Percentiles rank a stretch among this genome's conserved stretches.
phyloP scores from a whole-genome alignment of 2,797 vertebrate genomes.

The Cynopterus sphinx region DNA sequence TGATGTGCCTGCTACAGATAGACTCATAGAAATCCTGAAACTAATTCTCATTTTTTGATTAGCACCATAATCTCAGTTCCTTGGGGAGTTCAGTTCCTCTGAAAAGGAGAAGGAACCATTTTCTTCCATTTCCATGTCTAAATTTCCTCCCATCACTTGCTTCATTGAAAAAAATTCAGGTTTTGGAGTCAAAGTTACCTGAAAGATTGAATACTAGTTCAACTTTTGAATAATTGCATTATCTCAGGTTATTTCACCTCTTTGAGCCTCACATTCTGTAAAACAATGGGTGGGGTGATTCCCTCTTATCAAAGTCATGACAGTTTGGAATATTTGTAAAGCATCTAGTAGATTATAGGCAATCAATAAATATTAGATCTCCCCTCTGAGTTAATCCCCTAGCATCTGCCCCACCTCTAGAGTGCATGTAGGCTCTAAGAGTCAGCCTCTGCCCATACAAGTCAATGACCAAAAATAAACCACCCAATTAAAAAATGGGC shows the following conservation, averaged over 20 bases:
- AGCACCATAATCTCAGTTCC: background rate
- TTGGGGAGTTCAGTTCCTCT: background rate
- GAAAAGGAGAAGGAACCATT: background rate
- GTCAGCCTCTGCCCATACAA: background rate
- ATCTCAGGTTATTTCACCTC: background rate
- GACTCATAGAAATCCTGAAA: background rate
- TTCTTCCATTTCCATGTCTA: background rate
- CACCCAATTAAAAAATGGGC: background rate
- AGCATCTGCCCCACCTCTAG: background rate
- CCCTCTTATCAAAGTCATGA: background rate
- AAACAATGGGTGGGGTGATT: background rate
- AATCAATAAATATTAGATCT: background rate
- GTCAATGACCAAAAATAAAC: background rate
- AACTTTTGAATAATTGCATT: background rate
- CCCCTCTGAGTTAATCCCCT: background rate
- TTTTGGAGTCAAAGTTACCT: background rate
- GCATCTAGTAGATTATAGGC: background rate
- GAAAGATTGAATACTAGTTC: constrained; percentile 16
- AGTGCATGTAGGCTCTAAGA: background rate
- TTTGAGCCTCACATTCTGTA: background rate
- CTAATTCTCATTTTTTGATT: constrained; percentile 28
- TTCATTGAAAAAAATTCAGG: constrained; percentile 12
- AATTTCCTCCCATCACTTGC: background rate
- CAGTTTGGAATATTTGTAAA: constrained; percentile 19
- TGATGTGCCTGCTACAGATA: background rate